A percentile compares a stretch with the other conserved stretches of the same genome.
Conservation (phyloP, 2,797 vertebrate species). For the Ceyx erithaca region DNA sequence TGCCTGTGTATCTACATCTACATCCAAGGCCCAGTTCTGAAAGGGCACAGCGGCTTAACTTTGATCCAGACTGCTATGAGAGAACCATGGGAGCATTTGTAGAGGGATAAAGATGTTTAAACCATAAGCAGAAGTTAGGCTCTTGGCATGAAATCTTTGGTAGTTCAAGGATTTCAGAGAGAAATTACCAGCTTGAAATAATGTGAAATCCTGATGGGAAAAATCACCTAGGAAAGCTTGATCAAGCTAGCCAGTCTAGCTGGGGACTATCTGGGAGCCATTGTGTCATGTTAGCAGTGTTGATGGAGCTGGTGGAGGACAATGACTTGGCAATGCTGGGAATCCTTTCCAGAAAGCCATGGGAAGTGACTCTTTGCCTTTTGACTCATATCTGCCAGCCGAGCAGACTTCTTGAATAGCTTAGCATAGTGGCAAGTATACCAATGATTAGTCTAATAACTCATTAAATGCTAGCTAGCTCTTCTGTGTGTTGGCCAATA, state of each 20-base stretch:
- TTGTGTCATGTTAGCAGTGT: neutral
- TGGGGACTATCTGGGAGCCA: neutral
- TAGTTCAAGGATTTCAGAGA: neutral
- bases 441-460: neutral
- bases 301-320: neutral
- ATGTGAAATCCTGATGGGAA: neutral
- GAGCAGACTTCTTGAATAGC: neutral
- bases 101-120: neutral
- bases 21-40: neutral
- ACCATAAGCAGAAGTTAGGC: neutral
- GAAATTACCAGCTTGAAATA: neutral
- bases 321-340: neutral
- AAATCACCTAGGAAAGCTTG: neutral
- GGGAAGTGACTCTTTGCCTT: neutral
- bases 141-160: neutral
- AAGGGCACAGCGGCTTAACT: fast-evolving
- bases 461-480: neutral
- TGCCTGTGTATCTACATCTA: neutral
- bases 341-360: neutral
- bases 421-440: neutral
- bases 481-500: neutral
- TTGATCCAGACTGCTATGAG: neutral
- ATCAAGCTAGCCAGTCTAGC: neutral
- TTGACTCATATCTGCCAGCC: neutral
- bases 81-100: neutral